Base-by-base conservation (phyloP, 2,888 invertebrate genomes). In the Conistra vaccinii region DNA sequence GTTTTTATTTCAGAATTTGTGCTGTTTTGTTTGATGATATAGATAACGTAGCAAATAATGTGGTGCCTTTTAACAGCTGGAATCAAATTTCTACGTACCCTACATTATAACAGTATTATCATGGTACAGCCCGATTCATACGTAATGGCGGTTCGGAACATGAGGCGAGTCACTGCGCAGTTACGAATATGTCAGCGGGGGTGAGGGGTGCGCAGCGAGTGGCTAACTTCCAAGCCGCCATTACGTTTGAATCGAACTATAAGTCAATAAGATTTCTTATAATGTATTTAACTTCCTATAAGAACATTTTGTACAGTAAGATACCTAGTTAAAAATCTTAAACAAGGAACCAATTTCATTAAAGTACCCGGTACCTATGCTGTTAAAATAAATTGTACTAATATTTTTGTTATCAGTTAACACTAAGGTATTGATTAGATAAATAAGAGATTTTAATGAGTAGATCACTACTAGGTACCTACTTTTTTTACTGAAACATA, bases 341-440 rank as follows among this genome's bases (percentile, higher is more conserved):
- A 63, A 69, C 48, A 71, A 69, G 66, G 61, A 80, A 73, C 84
- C 84, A 83, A 83, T 73, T 72, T 80, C 70, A 80, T 42, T 70
- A 65, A 57, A 57, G 35, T 53, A 51, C 4, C 4, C 26, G 14
- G 29, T 67, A 66, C 23, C 23, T 58, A 66, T 62, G 58, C 57
- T 66, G 68, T 75, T 65, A 69, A 53, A 61, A 53, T 81, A 81
- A 78, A 66, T 81, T 81, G 80, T 81, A 82, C 82, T 81, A 78
- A 73, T 73, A 42, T 62, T 67, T 80, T 82, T 78, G 78, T 82
- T 63, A 60, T 60, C n/a, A 66, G 78, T 70, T 81, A 68, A 70
- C 62, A 42, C 78, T 81, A 81, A 58, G 61, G 10, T 55, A 60
- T 39, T 26, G 17, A 58, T 48, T 35, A 48, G 5, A n/a, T 62